Base-by-base conservation (phyloP, 2,888 invertebrate genomes). In the Julus scanicus region DNA sequence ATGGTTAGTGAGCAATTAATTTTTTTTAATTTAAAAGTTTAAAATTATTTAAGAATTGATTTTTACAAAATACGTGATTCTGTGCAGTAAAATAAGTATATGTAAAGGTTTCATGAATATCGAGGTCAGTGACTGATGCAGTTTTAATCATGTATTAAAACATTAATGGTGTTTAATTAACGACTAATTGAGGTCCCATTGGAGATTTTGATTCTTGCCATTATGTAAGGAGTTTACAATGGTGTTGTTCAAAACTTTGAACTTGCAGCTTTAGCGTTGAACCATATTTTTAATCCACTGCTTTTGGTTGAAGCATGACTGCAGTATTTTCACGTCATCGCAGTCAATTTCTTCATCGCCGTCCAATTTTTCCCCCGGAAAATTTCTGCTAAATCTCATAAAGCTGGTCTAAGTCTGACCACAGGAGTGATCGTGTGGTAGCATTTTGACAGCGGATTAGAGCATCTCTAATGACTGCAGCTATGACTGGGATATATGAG, bases 341-440 rank as follows among this genome's bases (percentile, higher is more conserved):
- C 80, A 80, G 80, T 80, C 80, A 80, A 80, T 37, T 80, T 80
- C 80, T 80, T 80, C 37, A 13, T 80, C 15, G 29, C 80, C 80
- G 37, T 80, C 80, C 80, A 80, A 29, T 80, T 80, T 80, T 29
- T 29, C 29, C 80, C 80, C 80, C 80, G 37, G 80, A 80, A 80
- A 80, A 80, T 80, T 80, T 80, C 80, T 20, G 49, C 20, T 85
- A 85, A 85, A 85, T 85, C 85, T 85, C 85, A 85, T 85, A 48
- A 85, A 85, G 85, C 49, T 85, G 48, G 49, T 29, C 48, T 85
- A 44, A 85, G 49, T 85, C 85, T 86, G 86, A 86, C 86, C 86
- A 57, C 86, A 86, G 53, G 57, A 86, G 63, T 53, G 63, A 86
- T 63, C 86, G 86, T 86, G 86, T 86, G 86, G 86, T 86, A 57